Conservation (phyloP, 2,113 vertebrate genomes). For the Castor canadensis region DNA sequence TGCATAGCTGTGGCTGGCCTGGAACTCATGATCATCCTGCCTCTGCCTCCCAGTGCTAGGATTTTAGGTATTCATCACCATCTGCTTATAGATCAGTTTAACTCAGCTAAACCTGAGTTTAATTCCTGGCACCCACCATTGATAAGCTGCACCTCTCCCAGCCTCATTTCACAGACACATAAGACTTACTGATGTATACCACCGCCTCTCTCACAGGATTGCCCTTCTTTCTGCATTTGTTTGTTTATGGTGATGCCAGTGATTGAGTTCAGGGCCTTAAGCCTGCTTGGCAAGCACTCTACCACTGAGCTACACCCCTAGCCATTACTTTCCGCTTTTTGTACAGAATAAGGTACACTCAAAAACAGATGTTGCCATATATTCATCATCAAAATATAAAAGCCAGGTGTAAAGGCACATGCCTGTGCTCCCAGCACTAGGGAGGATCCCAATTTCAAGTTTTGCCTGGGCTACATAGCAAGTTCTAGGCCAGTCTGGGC, state of each 20-base stretch:
- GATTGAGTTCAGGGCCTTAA: neutral
- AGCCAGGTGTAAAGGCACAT: too few species aligned
- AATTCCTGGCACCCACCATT: neutral
- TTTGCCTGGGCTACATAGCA: too few species aligned
- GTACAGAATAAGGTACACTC: neutral
- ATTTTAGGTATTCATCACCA: neutral
- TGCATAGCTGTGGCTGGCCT: too few species aligned
- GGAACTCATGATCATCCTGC: too few species aligned
- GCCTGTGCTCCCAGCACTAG: too few species aligned
- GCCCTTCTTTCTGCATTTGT: neutral
- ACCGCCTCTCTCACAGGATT: neutral
- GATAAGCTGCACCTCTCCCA: neutral
- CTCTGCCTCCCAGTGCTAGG: too few species aligned
- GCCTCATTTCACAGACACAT: neutral
- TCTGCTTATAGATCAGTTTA: neutral
- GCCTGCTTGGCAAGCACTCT: too few species aligned
- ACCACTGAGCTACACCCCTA: neutral
- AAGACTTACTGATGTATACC: neutral
- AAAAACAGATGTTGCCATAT: neutral
- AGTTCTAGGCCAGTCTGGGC: too few species aligned
- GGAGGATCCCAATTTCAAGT: too few species aligned
- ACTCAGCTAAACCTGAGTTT: neutral
- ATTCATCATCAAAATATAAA: slow-evolving; percentile 15
- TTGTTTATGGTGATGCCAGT: neutral
- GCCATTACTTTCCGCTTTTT: neutral